Conservation (phyloP, 2,113 vertebrate genomes). For the Corapipo altera region DNA sequence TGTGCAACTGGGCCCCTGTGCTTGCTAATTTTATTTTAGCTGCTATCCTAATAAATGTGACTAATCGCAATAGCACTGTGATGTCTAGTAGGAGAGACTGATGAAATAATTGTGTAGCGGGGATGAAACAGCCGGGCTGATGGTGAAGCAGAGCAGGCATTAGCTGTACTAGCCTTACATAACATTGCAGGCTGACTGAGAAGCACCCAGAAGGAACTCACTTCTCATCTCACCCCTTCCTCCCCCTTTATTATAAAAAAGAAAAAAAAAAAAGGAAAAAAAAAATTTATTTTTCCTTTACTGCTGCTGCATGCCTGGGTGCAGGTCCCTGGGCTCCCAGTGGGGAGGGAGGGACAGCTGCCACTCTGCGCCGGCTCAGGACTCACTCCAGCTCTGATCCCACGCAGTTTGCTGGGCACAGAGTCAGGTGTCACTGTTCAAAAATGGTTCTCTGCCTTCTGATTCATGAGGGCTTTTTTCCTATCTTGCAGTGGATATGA, state of each 20-base stretch:
- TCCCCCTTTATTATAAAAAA: neutral
- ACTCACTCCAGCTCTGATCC: neutral
- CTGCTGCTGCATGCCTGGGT: neutral
- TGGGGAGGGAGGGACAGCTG: neutral
- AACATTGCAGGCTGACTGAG: conserved; percentile 53
- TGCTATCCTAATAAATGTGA: neutral
- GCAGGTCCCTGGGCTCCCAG: neutral
- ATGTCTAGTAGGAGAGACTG: conserved; percentile 51
- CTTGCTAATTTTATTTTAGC: neutral
- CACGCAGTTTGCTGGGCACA: neutral
- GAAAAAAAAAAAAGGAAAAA: neutral
- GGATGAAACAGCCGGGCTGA: conserved; percentile 29
- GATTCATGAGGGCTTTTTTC: neutral
- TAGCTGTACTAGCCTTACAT: conserved; percentile 55
- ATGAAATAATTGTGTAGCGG: conserved; percentile 50
- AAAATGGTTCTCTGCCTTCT: neutral
- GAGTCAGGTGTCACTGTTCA: neutral
- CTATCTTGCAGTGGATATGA: neutral
- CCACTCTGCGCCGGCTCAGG: accelerated
- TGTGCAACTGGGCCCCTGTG: neutral
- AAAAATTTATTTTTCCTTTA: neutral
- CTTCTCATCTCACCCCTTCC: conserved; percentile 28
- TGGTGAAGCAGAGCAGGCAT: conserved; percentile 42
- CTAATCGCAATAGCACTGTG: conserved; percentile 4
- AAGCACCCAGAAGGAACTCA: conserved; percentile 43